Evolutionary conservation across 2,113 vertebrate genomes (phyloP), one percentile per base, ranked within the genome.

Genomic region (Takifugu bimaculatus): DNA sequence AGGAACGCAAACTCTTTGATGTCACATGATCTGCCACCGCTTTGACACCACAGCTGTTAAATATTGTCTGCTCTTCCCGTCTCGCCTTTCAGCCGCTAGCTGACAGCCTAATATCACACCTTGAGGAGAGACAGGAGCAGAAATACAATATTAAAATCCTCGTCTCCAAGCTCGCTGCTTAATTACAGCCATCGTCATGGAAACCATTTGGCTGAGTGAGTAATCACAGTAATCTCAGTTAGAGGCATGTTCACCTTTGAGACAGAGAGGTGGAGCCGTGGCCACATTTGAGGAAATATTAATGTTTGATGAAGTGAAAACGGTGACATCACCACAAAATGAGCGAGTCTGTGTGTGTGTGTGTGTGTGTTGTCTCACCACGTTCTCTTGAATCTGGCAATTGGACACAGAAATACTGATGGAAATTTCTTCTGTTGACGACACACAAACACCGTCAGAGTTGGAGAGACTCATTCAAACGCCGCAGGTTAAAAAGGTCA

Each of bases 271-370:
- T 87, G 77, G 60, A 54, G 48, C 49, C 11, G 35, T 47, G 1
- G 32, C 6, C 25, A 5, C 20, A 60, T 77, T 65, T 58, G 60
- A 20, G 65, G 73, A 63, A 71, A 32, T 5, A 64, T 32, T 3
- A n/a, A 48, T 12, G 42, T 43, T 45, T 45, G 43, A 45, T 45
- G 45, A 90, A 0, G 95, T 96, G 14, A 96, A 91, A 49, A 95
- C 93, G 45, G 95, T 0, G 96, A 96, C 96, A 98, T 98, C 66
- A 57, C 7, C 35, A 10, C 35, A 3, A 32, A 3, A 32, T 32
- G 29, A 6, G 29, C 7, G 29, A 6, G 29, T 32, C 4, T 6
- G 29, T 32, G 29, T 32, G 29, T 32, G 35, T 39, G 9, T 39
- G 35, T 39, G 35, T 39, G 35, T 39, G 35, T 39, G 35, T 39